phyloP scores from a whole-genome alignment of 1,140 invertebrate species.

The Rhagoletis pomonella region DNA sequence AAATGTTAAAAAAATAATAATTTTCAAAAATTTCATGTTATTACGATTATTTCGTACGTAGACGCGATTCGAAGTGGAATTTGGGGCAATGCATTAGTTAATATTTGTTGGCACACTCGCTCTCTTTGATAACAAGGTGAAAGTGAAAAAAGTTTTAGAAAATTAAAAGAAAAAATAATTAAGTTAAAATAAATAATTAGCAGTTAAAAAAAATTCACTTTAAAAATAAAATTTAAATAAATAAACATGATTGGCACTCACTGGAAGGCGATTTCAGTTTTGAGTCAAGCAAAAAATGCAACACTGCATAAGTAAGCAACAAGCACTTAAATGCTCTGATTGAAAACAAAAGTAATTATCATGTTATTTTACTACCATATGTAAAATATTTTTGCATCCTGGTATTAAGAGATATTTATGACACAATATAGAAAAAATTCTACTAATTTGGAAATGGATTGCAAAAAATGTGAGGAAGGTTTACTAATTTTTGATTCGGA shows the following conservation, averaged over 20 bases:
- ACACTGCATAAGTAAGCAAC: background rate
- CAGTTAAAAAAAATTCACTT: background rate
- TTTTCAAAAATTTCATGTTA: background rate
- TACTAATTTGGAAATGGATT: too few relatives aligned
- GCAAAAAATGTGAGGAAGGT: too few relatives aligned
- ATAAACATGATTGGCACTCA: background rate
- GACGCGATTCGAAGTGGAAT: constrained; percentile 22
- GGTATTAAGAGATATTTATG: too few relatives aligned
- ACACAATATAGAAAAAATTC: too few relatives aligned
- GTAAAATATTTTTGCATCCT: too few relatives aligned
- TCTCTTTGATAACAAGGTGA: constrained; percentile 52
- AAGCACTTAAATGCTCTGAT: too few relatives aligned
- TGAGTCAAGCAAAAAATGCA: background rate
- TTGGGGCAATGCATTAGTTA: background rate
- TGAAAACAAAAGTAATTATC: too few relatives aligned
- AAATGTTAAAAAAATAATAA: background rate
- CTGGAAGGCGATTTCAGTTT: background rate
- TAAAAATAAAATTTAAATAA: background rate
- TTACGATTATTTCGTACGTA: background rate
- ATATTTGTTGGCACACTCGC: constrained; percentile 71
- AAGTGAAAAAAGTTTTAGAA: background rate
- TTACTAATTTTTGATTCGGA: too few relatives aligned
- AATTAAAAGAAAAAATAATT: background rate
- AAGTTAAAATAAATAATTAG: background rate
- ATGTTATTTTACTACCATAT: too few relatives aligned